Conservation (phyloP, 2,888 invertebrate genomes). For the Papilio protenor region DNA sequence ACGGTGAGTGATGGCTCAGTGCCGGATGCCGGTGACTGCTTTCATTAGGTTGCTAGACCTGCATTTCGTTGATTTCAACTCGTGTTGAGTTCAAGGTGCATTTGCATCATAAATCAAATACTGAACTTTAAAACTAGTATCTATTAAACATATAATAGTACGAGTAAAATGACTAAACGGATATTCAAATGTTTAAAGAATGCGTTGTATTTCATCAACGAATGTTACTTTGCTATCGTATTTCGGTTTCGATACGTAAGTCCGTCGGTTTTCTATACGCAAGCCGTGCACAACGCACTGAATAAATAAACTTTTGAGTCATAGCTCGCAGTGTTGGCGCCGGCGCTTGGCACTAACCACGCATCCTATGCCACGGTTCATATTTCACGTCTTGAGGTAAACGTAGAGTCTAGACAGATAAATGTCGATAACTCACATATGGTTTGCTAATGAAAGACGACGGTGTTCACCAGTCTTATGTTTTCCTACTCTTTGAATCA, state of each 20-base stretch:
- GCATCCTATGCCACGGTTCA: neutral
- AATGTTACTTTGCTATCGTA: neutral
- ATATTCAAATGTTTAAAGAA: neutral
- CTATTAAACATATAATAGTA: too few relatives aligned
- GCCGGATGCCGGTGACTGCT: conserved; percentile 25
- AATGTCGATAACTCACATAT: neutral
- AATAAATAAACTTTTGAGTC: conserved; percentile 39
- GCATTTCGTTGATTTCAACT: neutral
- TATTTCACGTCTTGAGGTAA: conserved; percentile 10
- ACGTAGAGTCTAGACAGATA: neutral
- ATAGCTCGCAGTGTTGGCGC: conserved; percentile 24
- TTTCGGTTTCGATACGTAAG: neutral
- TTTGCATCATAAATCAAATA: conserved; percentile 1
- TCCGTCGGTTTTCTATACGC: conserved; percentile 6
- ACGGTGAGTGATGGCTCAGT: conserved; percentile 42
- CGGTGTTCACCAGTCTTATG: too few relatives aligned
- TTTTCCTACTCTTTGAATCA: too few relatives aligned
- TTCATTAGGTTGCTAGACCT: conserved; percentile 23
- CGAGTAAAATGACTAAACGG: neutral
- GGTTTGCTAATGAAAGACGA: neutral
- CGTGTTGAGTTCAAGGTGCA: neutral
- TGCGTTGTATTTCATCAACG: neutral
- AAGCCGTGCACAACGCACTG: conserved; percentile 7
- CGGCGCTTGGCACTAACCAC: conserved; percentile 29
- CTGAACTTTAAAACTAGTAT: neutral